Conservation (phyloP, 2,797 vertebrate genomes). For the Adelosebastes latens region DNA sequence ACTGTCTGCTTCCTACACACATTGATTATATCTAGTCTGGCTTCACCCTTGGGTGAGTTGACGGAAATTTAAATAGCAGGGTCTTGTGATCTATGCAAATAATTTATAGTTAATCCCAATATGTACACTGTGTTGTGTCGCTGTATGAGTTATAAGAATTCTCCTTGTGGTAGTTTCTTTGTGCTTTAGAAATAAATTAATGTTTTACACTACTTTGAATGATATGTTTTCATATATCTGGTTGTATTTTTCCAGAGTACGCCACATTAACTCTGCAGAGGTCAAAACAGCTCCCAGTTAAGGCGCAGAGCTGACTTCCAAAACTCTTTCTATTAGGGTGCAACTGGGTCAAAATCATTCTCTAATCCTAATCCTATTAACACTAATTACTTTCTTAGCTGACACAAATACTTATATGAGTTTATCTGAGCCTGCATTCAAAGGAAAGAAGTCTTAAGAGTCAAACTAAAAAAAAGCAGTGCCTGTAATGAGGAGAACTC, state of each 20-base stretch:
- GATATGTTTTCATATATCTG: neutral
- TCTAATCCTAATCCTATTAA: slow-evolving; percentile 27
- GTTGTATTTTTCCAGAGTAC: neutral
- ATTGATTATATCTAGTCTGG: neutral
- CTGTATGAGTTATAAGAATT: neutral
- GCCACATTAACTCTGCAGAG: neutral
- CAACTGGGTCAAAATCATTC: slow-evolving; percentile 31
- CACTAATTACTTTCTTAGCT: slow-evolving; percentile 13
- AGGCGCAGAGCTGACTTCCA: neutral
- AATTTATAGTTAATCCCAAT: neutral
- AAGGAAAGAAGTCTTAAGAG: neutral
- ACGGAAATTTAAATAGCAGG: slow-evolving; percentile 5
- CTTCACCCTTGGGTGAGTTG: neutral
- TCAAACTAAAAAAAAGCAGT: neutral
- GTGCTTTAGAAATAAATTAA: neutral
- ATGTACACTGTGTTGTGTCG: neutral
- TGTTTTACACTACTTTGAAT: neutral
- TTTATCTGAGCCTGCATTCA: neutral
- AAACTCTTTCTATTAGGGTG: slow-evolving; percentile 2
- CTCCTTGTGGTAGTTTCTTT: neutral
- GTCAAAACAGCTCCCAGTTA: neutral
- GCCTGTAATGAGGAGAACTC: neutral
- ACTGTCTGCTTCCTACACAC: slow-evolving; percentile 19
- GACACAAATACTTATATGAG: neutral
- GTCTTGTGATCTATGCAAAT: slow-evolving; percentile 36